Percentiles rank a stretch among this genome's conserved stretches.
Evolutionary conservation across 1,140 invertebrate species (phyloP).

Genomic region (Rhyzopertha dominica): DNA sequence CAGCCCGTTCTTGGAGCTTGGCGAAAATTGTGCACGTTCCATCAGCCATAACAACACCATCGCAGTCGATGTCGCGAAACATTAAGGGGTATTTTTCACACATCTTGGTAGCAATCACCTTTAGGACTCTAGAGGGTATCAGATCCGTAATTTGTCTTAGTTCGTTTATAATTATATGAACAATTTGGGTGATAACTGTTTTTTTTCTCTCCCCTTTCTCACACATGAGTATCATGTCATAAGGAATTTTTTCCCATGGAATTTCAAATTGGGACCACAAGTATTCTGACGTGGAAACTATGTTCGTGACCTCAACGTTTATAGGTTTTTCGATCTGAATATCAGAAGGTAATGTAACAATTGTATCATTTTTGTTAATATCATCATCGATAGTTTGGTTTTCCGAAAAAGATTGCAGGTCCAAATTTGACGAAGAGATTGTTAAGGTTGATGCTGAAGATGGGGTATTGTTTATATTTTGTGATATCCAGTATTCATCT

Average conservation of each 20-base stretch:
- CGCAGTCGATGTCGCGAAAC: slow-evolving; percentile 12
- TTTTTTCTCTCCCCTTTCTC: neutral
- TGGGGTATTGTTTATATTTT: no score
- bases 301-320: no score
- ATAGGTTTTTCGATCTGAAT: no score
- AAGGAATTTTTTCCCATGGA: slow-evolving; percentile 4
- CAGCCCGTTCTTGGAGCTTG: slow-evolving; percentile 12
- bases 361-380: no score
- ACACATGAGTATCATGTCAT: neutral
- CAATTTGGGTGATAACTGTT: slow-evolving; percentile 10
- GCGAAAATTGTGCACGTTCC: slow-evolving; percentile 3
- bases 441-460: no score
- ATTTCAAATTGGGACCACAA: slow-evolving; percentile 2
- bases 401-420: no score
- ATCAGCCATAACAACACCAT: slow-evolving; percentile 11
- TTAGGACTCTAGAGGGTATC: slow-evolving; percentile 11
- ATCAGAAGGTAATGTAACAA: no score
- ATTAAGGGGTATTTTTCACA: slow-evolving; percentile 6
- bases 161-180: slow-evolving; percentile 11
- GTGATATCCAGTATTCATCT: no score
- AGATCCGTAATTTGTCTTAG: slow-evolving; percentile 6
- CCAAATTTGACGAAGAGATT: no score
- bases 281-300: no score
- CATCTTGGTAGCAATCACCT: slow-evolving; percentile 12
- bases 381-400: no score